A percentile compares a stretch with the other conserved stretches of the same genome.
These are phyloP conservation scores for Pantherophis guttatus DNA, from an alignment of 2,113 vertebrate species.

Conservation along the genomic window DNA sequence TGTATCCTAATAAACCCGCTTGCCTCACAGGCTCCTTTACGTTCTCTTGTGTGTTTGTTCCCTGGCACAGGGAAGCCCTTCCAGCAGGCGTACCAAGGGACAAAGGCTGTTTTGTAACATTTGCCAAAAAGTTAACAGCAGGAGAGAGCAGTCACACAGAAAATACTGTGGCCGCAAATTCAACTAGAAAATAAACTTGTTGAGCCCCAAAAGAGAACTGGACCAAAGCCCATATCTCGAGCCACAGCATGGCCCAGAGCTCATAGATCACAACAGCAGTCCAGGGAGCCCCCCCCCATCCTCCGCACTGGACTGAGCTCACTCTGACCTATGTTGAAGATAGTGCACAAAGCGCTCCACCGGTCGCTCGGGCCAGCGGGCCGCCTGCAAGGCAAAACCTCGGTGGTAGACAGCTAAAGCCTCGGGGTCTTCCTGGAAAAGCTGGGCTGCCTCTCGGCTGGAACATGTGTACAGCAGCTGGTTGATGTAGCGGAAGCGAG, in stretches of 20 bases:
- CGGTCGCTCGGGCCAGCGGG: conserved; percentile 84
- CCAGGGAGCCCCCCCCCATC: neutral
- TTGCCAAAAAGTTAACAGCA: neutral
- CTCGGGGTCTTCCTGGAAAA: conserved; percentile 82
- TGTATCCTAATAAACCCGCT: neutral
- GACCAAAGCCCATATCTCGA: neutral
- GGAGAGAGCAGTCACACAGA: neutral
- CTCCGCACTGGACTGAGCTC: neutral
- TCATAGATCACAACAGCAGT: neutral
- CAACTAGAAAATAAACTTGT: neutral
- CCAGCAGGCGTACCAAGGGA: neutral
- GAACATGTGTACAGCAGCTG: conserved; percentile 81
- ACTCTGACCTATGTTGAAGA: conserved; percentile 78
- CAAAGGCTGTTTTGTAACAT: neutral
- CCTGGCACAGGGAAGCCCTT: neutral
- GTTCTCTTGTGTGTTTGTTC: neutral
- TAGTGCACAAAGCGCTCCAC: conserved; percentile 78
- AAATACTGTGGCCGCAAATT: neutral
- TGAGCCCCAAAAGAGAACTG: neutral
- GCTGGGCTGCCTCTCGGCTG: conserved; percentile 76
- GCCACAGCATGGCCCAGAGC: neutral
- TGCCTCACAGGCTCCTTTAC: neutral
- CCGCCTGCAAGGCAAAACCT: conserved; percentile 84
- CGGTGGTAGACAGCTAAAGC: conserved; percentile 84
- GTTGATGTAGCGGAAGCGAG: conserved; percentile 90